Percentiles rank a stretch among this genome's conserved stretches.
These are phyloP conservation scores for Diachasmimorpha longicaudata DNA, from an alignment of 1,140 invertebrate species.

Conservation along the genomic window DNA sequence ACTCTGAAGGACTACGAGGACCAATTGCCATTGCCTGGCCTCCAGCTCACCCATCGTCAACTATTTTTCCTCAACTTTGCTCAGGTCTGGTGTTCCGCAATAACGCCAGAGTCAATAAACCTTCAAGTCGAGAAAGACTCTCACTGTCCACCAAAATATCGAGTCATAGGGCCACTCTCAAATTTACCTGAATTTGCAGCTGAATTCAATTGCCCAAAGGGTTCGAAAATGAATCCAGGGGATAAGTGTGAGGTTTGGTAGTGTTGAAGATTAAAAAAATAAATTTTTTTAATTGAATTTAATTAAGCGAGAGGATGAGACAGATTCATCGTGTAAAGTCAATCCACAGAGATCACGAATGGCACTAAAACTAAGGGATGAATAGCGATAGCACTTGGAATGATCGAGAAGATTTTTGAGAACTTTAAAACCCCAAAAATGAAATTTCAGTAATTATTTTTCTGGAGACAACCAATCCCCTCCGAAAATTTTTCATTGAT, in stretches of 20 bases:
- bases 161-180: conserved; percentile 88
- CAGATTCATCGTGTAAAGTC: neutral
- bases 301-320: neutral
- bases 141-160: conserved; percentile 78
- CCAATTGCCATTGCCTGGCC: conserved; percentile 75
- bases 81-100: conserved; percentile 89
- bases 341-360: too few species aligned
- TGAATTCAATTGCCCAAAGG: conserved; percentile 82
- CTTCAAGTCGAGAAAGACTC: conserved; percentile 87
- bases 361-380: too few species aligned
- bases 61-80: conserved; percentile 93
- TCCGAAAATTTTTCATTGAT: neutral
- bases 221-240: conserved; percentile 86
- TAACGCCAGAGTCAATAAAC: conserved; percentile 74
- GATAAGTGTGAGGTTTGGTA: conserved; percentile 95
- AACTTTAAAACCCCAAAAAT: too few species aligned
- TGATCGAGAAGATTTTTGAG: too few species aligned
- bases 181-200: conserved; percentile 89
- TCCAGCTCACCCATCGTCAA: conserved; percentile 85
- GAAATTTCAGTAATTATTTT: too few species aligned
- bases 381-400: too few species aligned
- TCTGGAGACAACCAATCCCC: too few species aligned
- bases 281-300: neutral
- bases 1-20: conserved; percentile 59
- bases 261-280: conserved; percentile 30